These are phyloP conservation scores for Phyllostomus discolor DNA, from an alignment of 2,113 vertebrate genomes.

Conservation along the genomic window DNA sequence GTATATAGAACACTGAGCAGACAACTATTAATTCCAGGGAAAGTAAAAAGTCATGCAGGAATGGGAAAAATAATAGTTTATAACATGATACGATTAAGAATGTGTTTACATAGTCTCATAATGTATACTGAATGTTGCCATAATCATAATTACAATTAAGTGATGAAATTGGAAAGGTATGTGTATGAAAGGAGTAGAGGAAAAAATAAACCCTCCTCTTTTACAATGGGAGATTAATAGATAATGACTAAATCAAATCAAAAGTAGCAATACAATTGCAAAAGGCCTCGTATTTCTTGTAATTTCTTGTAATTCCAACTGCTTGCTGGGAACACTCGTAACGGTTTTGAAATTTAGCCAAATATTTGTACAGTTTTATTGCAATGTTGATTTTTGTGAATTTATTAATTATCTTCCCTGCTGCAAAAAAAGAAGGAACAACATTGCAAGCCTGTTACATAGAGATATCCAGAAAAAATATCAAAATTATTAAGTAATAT, in stretches of 20 bases:
- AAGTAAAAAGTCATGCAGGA: background rate
- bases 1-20: background rate
- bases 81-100: background rate
- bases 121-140: background rate
- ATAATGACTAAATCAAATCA: background rate
- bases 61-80: background rate
- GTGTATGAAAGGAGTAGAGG: background rate
- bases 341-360: slow-evolving; percentile 15
- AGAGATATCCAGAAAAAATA: background rate
- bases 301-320: background rate
- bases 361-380: slow-evolving; percentile 49
- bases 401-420: background rate
- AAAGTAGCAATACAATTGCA: background rate
- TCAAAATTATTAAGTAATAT: background rate
- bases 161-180: background rate
- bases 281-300: slow-evolving; percentile 7
- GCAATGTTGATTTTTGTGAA: slow-evolving; percentile 15
- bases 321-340: background rate
- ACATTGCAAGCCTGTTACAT: background rate
- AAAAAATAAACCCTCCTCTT: background rate
- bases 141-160: background rate
- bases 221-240: background rate
- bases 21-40: background rate
- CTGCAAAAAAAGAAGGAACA: background rate
- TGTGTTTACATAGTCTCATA: background rate